phyloP scores from a whole-genome alignment of 2,888 invertebrate species.

The Melanophora roralis region DNA sequence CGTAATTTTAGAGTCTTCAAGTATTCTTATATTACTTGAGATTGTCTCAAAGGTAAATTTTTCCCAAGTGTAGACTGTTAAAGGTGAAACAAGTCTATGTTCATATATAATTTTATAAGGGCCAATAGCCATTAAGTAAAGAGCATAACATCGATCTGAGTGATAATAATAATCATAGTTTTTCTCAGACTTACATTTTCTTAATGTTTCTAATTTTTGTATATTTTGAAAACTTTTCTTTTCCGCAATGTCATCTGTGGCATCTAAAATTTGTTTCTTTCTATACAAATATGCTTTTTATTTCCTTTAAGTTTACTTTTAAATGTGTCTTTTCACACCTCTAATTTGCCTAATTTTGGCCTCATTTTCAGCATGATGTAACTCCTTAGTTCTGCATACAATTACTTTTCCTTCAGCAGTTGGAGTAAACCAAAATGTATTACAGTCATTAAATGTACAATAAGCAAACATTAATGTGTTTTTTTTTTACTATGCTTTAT shows the following conservation, averaged over 20 bases:
- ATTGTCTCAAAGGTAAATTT: background rate
- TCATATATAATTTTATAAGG: slow-evolving; percentile 6
- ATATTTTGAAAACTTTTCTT: slow-evolving; percentile 7
- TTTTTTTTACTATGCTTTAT: background rate
- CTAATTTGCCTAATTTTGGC: background rate
- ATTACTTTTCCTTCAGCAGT: background rate
- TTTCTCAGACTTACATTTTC: slow-evolving; percentile 9
- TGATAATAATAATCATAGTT: background rate
- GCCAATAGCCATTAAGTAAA: background rate
- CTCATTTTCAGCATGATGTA: slow-evolving; percentile 2
- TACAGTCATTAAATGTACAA: slow-evolving; percentile 8
- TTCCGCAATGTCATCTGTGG: slow-evolving; percentile 4
- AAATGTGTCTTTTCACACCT: background rate
- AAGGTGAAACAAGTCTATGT: background rate
- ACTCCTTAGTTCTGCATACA: background rate
- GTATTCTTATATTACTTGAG: background rate
- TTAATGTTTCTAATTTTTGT: background rate
- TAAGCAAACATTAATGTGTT: background rate
- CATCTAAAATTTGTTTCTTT: background rate
- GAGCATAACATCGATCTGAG: background rate
- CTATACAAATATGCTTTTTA: background rate
- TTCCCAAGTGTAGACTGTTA: background rate
- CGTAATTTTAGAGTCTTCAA: background rate
- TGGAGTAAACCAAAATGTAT: background rate
- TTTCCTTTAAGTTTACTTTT: background rate